phyloP scores from a whole-genome alignment of 1,140 invertebrate species.

The Hirudo medicinalis region DNA sequence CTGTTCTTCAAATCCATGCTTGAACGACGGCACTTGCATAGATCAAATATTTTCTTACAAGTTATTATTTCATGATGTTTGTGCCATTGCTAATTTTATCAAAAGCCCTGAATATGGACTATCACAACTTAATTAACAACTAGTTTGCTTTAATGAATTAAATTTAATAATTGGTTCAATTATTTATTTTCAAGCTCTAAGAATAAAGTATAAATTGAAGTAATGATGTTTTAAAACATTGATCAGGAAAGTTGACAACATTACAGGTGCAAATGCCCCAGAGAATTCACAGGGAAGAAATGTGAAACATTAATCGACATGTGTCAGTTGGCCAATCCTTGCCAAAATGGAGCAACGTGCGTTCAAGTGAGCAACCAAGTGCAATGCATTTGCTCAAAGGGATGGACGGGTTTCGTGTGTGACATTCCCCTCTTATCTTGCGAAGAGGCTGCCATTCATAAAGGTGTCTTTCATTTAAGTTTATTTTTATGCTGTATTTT shows the following conservation, averaged over 20 bases:
- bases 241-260: background rate
- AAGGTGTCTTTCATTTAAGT: slow-evolving; percentile 19
- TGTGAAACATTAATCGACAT: slow-evolving; percentile 86
- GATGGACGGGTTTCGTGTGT: slow-evolving; percentile 1
- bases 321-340: slow-evolving; percentile 43
- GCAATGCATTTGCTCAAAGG: background rate
- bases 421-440: slow-evolving; percentile 9
- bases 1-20: slow-evolving; percentile 26
- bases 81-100: background rate
- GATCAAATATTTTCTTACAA: slow-evolving; percentile 16
- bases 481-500: slow-evolving; percentile 27
- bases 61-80: background rate
- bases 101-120: background rate
- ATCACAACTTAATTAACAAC: no score
- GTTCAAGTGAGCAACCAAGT: slow-evolving; percentile 14
- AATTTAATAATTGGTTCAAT: no score
- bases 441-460: background rate
- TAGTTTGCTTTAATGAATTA: no score
- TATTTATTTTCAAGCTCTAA: background rate
- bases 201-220: background rate
- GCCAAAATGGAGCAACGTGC: slow-evolving; percentile 26
- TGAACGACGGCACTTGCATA: slow-evolving; percentile 25
- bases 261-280: slow-evolving; percentile 52
- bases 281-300: slow-evolving; percentile 83
- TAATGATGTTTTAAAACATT: background rate